Base-by-base conservation (phyloP, 2,888 invertebrate species). In the Synergus laeviventris region DNA sequence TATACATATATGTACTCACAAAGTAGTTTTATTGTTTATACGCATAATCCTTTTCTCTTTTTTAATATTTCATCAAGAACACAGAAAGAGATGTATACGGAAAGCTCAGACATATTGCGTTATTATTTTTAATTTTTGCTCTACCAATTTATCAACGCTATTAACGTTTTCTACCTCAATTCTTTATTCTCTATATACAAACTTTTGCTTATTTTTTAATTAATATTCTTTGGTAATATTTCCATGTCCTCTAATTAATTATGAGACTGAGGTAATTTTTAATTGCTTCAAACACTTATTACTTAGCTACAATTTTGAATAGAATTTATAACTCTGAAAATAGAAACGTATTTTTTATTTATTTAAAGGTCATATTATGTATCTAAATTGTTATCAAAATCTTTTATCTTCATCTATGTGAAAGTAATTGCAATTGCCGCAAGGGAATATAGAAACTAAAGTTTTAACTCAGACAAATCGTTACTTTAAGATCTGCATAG, bases 401-500 rank as follows among this genome's bases (percentile, higher is more conserved):
- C n/a, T n/a, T 64, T 64, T 42, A 42, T 42, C 39, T 64, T 21
- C 39, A 42, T 39, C 8, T 9, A 8, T 14, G 39, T 24, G 18
- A 66, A 42, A 64, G 14, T 21, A 64, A 42, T 42, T 64, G 21
- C 64, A 64, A 64, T 38, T 21, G 39, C 42, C 12, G 42, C 45
- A 45, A n/a, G 14, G 24, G 24, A 66, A 42, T 66, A 24, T 45
- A 66, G 66, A 66, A n/a, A 39, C 66, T 42, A 12, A 42, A 39
- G 66, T 45, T 66, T 24, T 66, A 66, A 42, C 45, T 39, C 16
- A n/a, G 18, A 42, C 14, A 21, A 66, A 45, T 66, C 45, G 45
- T 66, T 45, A 45, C 24, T 45, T 45, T 66, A 45, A 66, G 66
- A 42, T 16, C 1, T 42, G 66, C 42, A 66, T 66, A 45, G 66